Base-by-base conservation (phyloP, 2,888 invertebrate genomes). In the Xestia sexstrigata region DNA sequence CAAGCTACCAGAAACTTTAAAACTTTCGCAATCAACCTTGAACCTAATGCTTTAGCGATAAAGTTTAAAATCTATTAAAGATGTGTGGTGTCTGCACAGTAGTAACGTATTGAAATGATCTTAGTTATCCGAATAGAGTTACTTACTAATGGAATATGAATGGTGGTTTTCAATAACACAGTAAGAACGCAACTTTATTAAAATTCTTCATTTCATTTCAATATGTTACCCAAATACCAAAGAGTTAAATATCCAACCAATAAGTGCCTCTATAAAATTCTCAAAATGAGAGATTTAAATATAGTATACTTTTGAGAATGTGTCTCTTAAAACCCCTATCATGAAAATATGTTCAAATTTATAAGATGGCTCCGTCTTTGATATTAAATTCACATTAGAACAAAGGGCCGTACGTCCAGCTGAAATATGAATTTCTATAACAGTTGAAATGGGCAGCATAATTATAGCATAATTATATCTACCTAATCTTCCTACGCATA, bases 381-480 rank as follows among this genome's bases (percentile, higher is more conserved):
- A 74, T 84, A 83, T 80, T 80, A 71, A 80, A 80, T 74, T 65
- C 73, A 35, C 26, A 72, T 45, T 70, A 66, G 26, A 58, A 77
- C 67, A 67, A 74, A 82, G 70, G 70, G 23, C 26, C 58, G n/a
- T 58, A n/a, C 17, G 62, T 80, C 35, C 75, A 81, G 42, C 26
- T 66, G 39, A 58, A 58, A 67, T 76, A 47, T 81, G 39, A 62
- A 67, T 76, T 47, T 67, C 39, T 62, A n/a, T 67, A 76, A 81
- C 76, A 70, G 52, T 47, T 81, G 45, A 76, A 60, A 81, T 30
- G 69, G 66, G 66, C 62, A 42, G 47, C 67, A 42, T 15, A 11
- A 9, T n/a, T n/a, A n/a, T n/a, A n/a, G n/a, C n/a, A n/a, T n/a
- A n/a, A n/a, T 1, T 45, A 17, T 17, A 6, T 45, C 15, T 15